phyloP scores from a whole-genome alignment of 1,140 invertebrate species.

The Lordiphosa mommai region DNA sequence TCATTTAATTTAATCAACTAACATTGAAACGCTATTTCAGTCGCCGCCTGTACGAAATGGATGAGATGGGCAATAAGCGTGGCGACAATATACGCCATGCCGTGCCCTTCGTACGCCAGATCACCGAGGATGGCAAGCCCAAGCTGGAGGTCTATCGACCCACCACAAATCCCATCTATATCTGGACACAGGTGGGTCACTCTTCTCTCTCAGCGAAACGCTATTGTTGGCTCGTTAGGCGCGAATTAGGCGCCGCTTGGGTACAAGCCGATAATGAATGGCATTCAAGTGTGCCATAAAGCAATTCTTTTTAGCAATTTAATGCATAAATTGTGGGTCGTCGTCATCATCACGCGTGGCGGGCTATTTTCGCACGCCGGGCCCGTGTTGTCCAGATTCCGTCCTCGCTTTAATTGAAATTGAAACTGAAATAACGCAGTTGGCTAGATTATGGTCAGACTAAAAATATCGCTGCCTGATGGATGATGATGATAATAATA shows the following conservation, averaged over 20 bases:
- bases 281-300: conserved; percentile 62
- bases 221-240: conserved; percentile 61
- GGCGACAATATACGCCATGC: conserved; percentile 82
- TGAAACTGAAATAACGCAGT: conserved; percentile 59
- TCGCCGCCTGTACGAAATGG: conserved; percentile 82
- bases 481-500: conserved; percentile 23
- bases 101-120: conserved; percentile 82
- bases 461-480: conserved; percentile 52
- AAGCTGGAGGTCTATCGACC: conserved; percentile 79
- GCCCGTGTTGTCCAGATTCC: not conserved
- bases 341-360: conserved; percentile 29
- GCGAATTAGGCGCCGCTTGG: conserved; percentile 54
- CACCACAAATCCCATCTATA: conserved; percentile 82
- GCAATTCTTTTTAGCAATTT: conserved; percentile 58
- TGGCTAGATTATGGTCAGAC: conserved; percentile 45
- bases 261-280: conserved; percentile 53
- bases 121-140: conserved; percentile 79
- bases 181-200: conserved; percentile 82
- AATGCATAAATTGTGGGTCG: conserved; percentile 44
- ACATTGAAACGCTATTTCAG: conserved; percentile 47
- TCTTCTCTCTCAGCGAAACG: not conserved
- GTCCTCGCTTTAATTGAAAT: conserved; percentile 60
- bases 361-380: conserved; percentile 65
- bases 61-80: conserved; percentile 81
- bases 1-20: conserved; percentile 1